Percentiles rank a stretch among this genome's conserved stretches.
Evolutionary conservation across 2,113 vertebrate genomes (phyloP).

Genomic region (Ptilonorhynchus violaceus): DNA sequence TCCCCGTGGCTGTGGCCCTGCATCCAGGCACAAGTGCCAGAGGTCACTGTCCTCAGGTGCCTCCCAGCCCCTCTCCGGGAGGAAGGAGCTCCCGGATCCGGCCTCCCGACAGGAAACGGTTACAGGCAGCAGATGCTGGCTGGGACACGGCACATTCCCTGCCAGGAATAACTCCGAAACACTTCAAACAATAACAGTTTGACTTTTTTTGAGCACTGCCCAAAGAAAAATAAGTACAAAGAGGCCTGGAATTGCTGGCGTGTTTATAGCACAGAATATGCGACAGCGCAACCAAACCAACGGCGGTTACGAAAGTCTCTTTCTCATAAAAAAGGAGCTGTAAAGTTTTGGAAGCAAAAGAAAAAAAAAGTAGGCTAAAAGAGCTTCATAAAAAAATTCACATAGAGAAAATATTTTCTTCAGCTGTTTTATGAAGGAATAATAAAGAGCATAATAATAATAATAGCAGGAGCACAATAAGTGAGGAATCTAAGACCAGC

Average conservation of each 20-base stretch:
- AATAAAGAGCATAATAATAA: background rate
- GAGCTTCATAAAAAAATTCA: background rate
- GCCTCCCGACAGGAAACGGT: background rate
- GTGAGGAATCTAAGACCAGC: background rate
- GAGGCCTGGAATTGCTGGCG: background rate
- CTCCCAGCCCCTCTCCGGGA: background rate
- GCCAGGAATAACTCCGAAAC: constrained; percentile 15
- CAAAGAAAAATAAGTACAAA: background rate
- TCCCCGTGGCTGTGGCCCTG: background rate
- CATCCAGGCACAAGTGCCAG: background rate
- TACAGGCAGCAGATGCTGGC: background rate
- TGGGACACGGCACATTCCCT: background rate
- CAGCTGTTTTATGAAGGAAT: background rate
- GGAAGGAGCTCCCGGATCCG: background rate
- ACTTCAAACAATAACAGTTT: constrained; percentile 35
- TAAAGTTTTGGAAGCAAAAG: background rate
- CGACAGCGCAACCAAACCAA: background rate
- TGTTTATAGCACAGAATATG: background rate
- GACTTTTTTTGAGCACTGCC: background rate
- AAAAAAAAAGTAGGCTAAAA: background rate
- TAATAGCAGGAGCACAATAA: background rate
- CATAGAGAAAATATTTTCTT: background rate
- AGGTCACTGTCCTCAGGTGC: background rate
- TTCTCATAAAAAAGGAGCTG: background rate
- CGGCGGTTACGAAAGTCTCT: background rate